Conservation (phyloP, 2,113 vertebrate species). For the Notothenia rossii region DNA sequence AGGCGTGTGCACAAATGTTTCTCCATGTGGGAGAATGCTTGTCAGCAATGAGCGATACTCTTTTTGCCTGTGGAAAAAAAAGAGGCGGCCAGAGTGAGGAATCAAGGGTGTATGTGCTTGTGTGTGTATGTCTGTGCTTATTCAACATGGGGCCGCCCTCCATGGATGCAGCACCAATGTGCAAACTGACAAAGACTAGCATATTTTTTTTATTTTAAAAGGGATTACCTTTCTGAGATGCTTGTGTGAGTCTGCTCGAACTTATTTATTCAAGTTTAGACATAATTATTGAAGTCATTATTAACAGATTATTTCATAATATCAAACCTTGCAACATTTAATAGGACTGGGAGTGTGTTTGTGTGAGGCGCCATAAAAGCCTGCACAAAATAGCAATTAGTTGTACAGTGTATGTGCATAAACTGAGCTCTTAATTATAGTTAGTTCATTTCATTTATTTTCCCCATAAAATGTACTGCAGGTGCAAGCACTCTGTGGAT, state of each 20-base stretch:
- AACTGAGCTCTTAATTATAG: slow-evolving; percentile 42
- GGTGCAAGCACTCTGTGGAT: slow-evolving; percentile 3
- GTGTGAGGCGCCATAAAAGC: background rate
- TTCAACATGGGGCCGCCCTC: background rate
- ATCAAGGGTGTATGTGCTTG: background rate
- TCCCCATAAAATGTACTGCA: slow-evolving; percentile 21
- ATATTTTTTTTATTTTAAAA: background rate
- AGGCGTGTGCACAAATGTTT: slow-evolving; percentile 9
- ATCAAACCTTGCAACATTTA: slow-evolving; percentile 24
- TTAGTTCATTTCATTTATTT: slow-evolving; percentile 29
- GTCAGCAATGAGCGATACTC: slow-evolving; percentile 21
- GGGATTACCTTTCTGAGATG: background rate
- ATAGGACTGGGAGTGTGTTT: background rate
- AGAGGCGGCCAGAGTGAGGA: background rate
- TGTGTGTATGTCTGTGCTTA: background rate
- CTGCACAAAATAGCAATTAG: slow-evolving; percentile 24
- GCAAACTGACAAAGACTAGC: background rate
- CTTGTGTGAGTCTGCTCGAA: background rate
- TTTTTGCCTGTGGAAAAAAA: background rate
- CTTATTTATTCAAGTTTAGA: background rate
- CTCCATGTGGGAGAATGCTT: background rate
- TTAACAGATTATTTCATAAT: slow-evolving; percentile 26
- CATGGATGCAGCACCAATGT: background rate
- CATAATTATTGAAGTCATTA: slow-evolving; percentile 17
- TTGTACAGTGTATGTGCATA: background rate